A percentile compares a stretch with the other conserved stretches of the same genome.
These are phyloP conservation scores for Anolis sagrei DNA, from an alignment of 2,113 vertebrate genomes.

Conservation along the genomic window DNA sequence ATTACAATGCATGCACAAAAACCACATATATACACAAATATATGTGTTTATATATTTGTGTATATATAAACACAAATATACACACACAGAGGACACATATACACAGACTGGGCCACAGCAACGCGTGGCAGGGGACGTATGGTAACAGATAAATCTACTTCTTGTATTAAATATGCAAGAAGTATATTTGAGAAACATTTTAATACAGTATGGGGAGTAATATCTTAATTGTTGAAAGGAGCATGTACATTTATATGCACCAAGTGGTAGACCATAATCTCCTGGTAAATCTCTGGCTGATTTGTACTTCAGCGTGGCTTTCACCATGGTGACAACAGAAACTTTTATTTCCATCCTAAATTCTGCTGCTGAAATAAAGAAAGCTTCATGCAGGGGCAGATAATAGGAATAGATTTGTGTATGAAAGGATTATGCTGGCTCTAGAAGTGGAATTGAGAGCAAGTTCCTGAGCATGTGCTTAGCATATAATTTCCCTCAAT, in stretches of 20 bases:
- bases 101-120: too few species aligned
- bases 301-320: not conserved
- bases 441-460: not conserved
- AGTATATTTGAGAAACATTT: not conserved
- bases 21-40: too few species aligned
- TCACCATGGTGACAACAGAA: not conserved
- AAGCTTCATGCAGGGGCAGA: too few species aligned
- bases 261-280: not conserved
- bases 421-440: not conserved
- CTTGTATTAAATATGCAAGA: too few species aligned
- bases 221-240: not conserved
- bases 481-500: not conserved
- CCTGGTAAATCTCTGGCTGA: not conserved
- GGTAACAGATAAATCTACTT: too few species aligned
- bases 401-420: not conserved
- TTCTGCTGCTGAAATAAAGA: not conserved
- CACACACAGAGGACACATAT: too few species aligned
- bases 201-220: not conserved
- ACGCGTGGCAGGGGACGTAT: too few species aligned
- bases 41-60: too few species aligned
- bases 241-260: not conserved
- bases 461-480: not conserved
- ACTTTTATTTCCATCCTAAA: not conserved
- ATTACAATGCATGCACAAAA: too few species aligned
- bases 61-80: too few species aligned